Percentiles rank a stretch among this genome's conserved stretches.
phyloP scores from a whole-genome alignment of 2,113 vertebrate genomes.

The Aldabrachelys gigantea region DNA sequence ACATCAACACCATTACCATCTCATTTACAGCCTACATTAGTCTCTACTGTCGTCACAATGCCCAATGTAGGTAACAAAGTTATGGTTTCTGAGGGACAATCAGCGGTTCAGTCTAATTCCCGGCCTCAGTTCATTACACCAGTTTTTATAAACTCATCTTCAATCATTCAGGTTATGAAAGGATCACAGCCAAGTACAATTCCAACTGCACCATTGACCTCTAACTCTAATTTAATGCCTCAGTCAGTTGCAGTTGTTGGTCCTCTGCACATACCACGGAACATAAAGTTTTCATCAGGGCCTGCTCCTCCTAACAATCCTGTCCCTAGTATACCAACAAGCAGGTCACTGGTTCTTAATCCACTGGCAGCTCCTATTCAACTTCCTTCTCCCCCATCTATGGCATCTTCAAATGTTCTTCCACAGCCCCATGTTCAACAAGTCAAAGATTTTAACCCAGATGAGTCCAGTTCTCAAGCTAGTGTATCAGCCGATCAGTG shows the following conservation, averaged over 20 bases:
- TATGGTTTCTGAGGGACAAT: conserved; percentile 86
- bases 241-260: conserved; percentile 87
- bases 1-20: conserved; percentile 80
- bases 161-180: conserved; percentile 93
- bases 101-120: conserved; percentile 74
- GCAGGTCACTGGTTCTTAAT: conserved; percentile 80
- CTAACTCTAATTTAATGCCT: conserved; percentile 80
- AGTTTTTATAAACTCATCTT: conserved; percentile 92
- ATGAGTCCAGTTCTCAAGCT: conserved; percentile 74
- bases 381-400: conserved; percentile 79
- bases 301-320: conserved; percentile 72
- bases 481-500: conserved; percentile 72
- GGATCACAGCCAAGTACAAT: conserved; percentile 88
- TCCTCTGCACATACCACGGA: conserved; percentile 90
- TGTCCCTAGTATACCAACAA: conserved; percentile 74
- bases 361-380: conserved; percentile 81
- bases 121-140: conserved; percentile 92
- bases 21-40: conserved; percentile 85
- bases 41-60: conserved; percentile 91
- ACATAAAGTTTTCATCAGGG: conserved; percentile 88
- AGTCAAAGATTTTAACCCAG: conserved; percentile 80
- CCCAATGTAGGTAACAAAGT: conserved; percentile 87
- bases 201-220: conserved; percentile 78
- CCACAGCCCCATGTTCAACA: conserved; percentile 72
- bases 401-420: conserved; percentile 67